Conservation (phyloP, 2,888 invertebrate genomes). For the Drosophila villosipedis region DNA sequence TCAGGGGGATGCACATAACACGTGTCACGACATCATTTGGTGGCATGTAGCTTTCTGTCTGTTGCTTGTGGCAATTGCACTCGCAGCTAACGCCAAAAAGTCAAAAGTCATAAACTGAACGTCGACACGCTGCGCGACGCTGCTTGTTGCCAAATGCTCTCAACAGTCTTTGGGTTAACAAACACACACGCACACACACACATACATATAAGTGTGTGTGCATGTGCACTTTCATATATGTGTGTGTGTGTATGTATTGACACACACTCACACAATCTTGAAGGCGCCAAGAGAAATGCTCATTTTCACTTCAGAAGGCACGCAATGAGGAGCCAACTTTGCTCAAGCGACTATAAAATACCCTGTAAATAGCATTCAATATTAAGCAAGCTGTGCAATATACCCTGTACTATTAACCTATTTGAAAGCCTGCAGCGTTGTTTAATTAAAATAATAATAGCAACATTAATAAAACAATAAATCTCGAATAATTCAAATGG, state of each 20-base stretch:
- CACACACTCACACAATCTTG: conserved; percentile 20
- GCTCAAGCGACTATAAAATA: background rate
- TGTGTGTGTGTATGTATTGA: background rate
- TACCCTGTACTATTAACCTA: too few relatives aligned
- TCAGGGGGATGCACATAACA: conserved; percentile 27
- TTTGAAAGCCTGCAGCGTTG: too few relatives aligned
- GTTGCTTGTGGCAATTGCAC: conserved; percentile 51
- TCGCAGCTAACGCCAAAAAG: conserved; percentile 48
- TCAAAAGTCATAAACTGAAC: conserved; percentile 55
- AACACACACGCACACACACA: conserved; percentile 3
- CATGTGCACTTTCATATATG: background rate
- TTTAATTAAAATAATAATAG: too few relatives aligned
- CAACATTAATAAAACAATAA: too few relatives aligned
- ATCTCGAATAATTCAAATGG: too few relatives aligned
- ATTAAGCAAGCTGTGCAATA: background rate
- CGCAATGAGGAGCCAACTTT: background rate
- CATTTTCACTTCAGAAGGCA: conserved; percentile 41
- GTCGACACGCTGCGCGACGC: conserved; percentile 29
- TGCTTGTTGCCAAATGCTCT: conserved; percentile 34
- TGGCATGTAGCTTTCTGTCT: conserved; percentile 13
- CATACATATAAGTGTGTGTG: background rate
- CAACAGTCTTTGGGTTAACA: conserved; percentile 23
- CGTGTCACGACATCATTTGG: conserved; percentile 31
- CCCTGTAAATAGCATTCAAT: background rate
- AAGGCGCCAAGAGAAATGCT: conserved; percentile 46